A percentile compares a stretch with the other conserved stretches of the same genome.
Conservation (phyloP, 2,888 invertebrate species). For the Tenthredo distinguenda region DNA sequence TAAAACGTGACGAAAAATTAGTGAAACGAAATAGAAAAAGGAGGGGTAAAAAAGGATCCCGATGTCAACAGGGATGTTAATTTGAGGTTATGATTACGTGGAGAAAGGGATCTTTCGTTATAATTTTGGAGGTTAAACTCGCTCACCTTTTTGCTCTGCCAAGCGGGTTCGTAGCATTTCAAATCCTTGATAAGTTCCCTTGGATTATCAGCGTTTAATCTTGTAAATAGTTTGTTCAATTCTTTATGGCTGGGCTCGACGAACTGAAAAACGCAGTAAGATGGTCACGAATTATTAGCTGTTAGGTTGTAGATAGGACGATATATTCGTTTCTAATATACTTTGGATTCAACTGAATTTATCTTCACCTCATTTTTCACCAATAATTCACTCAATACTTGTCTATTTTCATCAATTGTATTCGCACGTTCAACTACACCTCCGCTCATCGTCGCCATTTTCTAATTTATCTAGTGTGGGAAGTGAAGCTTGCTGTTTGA, state of each 20-base stretch:
- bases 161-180: slow-evolving; percentile 43
- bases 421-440: slow-evolving; percentile 60
- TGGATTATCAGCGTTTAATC: slow-evolving; percentile 65
- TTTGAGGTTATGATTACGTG: slow-evolving; percentile 30
- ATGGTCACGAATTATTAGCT: not conserved
- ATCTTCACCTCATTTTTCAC: slow-evolving; percentile 63
- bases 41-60: not conserved
- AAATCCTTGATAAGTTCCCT: slow-evolving; percentile 54
- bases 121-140: not conserved
- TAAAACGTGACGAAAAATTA: not conserved
- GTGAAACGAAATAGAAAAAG: not conserved
- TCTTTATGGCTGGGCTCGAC: slow-evolving; percentile 63
- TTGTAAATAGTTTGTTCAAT: slow-evolving; percentile 64
- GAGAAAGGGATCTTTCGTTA: too few relatives aligned
- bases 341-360: not conserved
- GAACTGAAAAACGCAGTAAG: slow-evolving; percentile 60
- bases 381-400: slow-evolving; percentile 62
- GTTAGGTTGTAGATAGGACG: not conserved
- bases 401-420: slow-evolving; percentile 64
- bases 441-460: slow-evolving; percentile 65
- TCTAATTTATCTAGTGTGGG: slow-evolving; percentile 19
- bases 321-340: not conserved
- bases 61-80: slow-evolving; percentile 30
- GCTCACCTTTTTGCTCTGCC: slow-evolving; percentile 58
- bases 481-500: not conserved